A percentile compares a stretch with the other conserved stretches of the same genome.
Conservation (phyloP, 2,113 vertebrate species). For the Oncorhynchus tshawytscha region DNA sequence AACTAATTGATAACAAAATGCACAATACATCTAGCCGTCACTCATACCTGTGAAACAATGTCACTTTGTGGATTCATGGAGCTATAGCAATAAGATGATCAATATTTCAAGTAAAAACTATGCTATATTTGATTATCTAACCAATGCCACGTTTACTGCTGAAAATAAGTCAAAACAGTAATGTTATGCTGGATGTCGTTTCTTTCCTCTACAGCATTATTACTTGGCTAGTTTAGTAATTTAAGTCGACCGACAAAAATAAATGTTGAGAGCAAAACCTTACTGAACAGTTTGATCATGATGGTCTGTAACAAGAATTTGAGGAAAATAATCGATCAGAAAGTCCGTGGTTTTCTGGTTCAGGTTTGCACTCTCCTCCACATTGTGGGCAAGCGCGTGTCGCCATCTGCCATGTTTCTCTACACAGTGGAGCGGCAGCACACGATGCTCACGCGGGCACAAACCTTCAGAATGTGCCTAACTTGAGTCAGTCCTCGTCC, state of each 20-base stretch:
- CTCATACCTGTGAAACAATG: background rate
- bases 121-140: background rate
- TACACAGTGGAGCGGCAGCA: conserved; percentile 45
- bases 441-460: conserved; percentile 65
- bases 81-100: background rate
- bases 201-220: conserved; percentile 6
- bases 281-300: background rate
- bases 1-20: background rate
- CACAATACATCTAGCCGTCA: background rate
- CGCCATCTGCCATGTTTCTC: conserved; percentile 81
- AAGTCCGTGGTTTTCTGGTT: conserved; percentile 40
- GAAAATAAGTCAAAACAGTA: conserved; percentile 3
- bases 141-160: conserved; percentile 3
- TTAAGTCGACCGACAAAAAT: background rate
- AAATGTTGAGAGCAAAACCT: background rate
- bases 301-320: background rate
- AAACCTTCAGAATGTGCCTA: conserved; percentile 28
- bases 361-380: conserved; percentile 70
- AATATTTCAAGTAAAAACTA: conserved; percentile 11
- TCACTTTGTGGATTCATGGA: conserved; percentile 15
- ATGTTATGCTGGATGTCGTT: conserved; percentile 8
- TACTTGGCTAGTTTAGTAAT: background rate
- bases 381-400: conserved; percentile 74
- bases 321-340: background rate
- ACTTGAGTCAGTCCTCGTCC: background rate